phyloP scores from a whole-genome alignment of 2,888 invertebrate species.

The Galeopsomyia nigrocyanea region DNA sequence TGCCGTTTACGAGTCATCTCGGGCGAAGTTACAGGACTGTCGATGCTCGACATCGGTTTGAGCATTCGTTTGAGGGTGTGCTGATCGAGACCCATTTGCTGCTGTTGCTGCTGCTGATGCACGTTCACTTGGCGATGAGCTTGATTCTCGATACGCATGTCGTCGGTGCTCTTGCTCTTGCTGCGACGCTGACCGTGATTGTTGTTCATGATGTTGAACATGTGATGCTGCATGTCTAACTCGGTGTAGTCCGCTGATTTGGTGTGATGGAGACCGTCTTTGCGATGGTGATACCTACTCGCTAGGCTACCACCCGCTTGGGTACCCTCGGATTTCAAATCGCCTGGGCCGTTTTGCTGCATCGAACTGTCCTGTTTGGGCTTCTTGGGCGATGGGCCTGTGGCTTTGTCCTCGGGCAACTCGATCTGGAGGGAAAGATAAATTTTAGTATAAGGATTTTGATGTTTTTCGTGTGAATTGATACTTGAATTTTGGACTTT shows the following conservation, averaged over 20 bases:
- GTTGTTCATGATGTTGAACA: slow-evolving; percentile 67
- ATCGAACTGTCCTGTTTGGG: slow-evolving; percentile 70
- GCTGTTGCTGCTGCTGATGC: slow-evolving; percentile 4
- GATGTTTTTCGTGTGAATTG: too few relatives aligned
- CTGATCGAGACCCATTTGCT: slow-evolving; percentile 18
- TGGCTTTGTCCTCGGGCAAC: slow-evolving; percentile 67
- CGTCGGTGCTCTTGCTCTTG: slow-evolving; percentile 92
- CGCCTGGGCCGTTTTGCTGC: slow-evolving; percentile 67
- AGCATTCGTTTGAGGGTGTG: slow-evolving; percentile 91
- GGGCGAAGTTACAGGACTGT: slow-evolving; percentile 91
- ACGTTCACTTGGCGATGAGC: neutral
- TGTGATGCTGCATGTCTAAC: slow-evolving; percentile 68
- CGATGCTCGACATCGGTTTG: slow-evolving; percentile 92
- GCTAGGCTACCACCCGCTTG: slow-evolving; percentile 83
- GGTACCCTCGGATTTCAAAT: slow-evolving; percentile 83
- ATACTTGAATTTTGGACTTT: neutral
- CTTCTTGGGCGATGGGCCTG: slow-evolving; percentile 68
- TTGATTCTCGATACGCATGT: slow-evolving; percentile 75
- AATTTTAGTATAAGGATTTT: neutral
- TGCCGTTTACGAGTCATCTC: slow-evolving; percentile 89
- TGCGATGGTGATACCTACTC: slow-evolving; percentile 57
- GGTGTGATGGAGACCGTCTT: slow-evolving; percentile 66
- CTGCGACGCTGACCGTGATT: slow-evolving; percentile 25
- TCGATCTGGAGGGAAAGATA: slow-evolving; percentile 58
- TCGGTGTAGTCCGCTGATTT: slow-evolving; percentile 73